Base-by-base conservation (phyloP, 2,888 invertebrate genomes). In the Eupithecia pulchellata region DNA sequence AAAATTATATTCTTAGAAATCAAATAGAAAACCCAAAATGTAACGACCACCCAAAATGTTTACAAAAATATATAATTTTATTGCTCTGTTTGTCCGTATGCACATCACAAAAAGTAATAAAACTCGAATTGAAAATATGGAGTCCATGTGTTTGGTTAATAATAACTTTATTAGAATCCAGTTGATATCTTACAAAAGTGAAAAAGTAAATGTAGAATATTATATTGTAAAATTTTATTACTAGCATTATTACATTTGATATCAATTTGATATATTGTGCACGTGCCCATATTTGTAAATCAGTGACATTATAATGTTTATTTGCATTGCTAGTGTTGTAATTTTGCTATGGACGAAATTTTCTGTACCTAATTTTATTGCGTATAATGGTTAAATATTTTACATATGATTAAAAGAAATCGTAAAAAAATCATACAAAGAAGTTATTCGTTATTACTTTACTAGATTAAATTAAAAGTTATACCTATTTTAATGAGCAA, bases 1-100 rank as follows among this genome's bases (percentile, higher is more conserved):
- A 65, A 66, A 27, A 62, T 36, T 47, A 57, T 42, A 39, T 69
- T 73, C 73, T 25, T 8, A 72, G 75, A 74, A 75, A 75, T 74
- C 60, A 69, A 70, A 71, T 30, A 14, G 32, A 55, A 60, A 64
- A 71, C 14, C 57, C 30, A 66, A 60, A 66, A 58, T 36, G 64
- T 36, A 42, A 29, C 72, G 75, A 73, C 75, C 75, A 75, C 75
- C 75, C 75, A 74, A 71, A 75, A 52, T 72, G 75, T 75, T 72
- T 74, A 74, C 30, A 30, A 29, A 64, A 61, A 62, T 72, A 61
- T 73, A 73, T 69, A 70, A 63, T 75, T 75, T 75, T 75, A 75
- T 75, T 70, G 58, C 72, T 27, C 27, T 13, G 57, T 73, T 67
- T 73, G 72, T 73, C 68, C 70, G 70, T 70, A 52, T 68, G 71